A percentile compares a stretch with the other conserved stretches of the same genome.
phyloP scores from a whole-genome alignment of 2,888 invertebrate species.

The Leptinotarsa haldemani region DNA sequence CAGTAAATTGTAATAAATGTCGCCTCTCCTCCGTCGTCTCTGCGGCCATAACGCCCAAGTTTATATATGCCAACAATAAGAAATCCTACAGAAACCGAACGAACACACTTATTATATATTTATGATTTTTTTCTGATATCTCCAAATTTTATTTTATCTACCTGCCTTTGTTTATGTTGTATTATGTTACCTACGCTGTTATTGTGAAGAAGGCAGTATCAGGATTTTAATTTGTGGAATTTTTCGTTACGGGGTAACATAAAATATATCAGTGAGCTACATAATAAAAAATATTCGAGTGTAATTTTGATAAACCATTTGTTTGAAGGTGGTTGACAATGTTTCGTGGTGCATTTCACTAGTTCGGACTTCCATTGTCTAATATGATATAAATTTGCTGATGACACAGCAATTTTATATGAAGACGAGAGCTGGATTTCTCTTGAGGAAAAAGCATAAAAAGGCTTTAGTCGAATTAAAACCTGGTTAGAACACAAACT shows the following conservation, averaged over 20 bases:
- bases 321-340: no score
- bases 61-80: conserved; percentile 55
- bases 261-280: neutral
- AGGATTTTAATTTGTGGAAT: neutral
- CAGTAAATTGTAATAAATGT: conserved; percentile 62
- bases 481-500: no score
- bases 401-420: no score
- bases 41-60: conserved; percentile 53
- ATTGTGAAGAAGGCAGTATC: conserved; percentile 1
- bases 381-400: no score
- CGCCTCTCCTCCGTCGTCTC: conserved; percentile 52
- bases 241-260: neutral
- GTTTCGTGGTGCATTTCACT: no score
- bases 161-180: conserved; percentile 57
- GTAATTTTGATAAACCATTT: no score
- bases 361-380: no score
- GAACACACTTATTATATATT: conserved; percentile 62
- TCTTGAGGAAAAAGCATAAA: no score
- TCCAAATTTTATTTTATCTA: conserved; percentile 54
- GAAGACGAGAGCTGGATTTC: no score
- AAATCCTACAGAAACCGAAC: conserved; percentile 58
- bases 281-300: no score
- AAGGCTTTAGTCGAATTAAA: no score
- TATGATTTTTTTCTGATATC: conserved; percentile 58
- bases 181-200: conserved; percentile 54